Evolutionary conservation across 2,888 invertebrate genomes (phyloP), one percentile per base, ranked within the genome.

Genomic region (Eupithecia pulchellata): DNA sequence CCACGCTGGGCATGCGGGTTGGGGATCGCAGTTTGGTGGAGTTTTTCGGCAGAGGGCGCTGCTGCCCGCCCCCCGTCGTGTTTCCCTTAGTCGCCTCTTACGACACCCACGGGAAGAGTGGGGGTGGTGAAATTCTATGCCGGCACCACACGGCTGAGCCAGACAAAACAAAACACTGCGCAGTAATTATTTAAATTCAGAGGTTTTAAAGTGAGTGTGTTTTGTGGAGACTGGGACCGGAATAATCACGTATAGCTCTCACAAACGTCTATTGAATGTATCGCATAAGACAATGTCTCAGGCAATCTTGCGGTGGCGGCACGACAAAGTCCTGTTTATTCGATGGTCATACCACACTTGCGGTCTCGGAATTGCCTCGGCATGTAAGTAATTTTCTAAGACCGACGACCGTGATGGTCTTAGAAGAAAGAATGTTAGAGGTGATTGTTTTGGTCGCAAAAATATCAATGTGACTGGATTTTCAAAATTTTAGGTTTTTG

Each of bases 311-410:
- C 81, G 93, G 93, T 86, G 89, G 91, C 89, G 90, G 88, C 80
- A 80, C 85, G 84, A 86, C 90, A 89, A 91, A 91, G 86, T 87
- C 82, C 84, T 82, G 89, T 92, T 89, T 91, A 91, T 92, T 90
- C 90, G 89, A 86, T 79, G 89, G 84, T 85, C 87, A 87, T 87
- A 86, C 88, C 85, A 79, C 80, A 82, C 86, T 89, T 93, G 93
- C 89, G 93, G 93, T 94, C 82, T 74, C 86, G 82, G 85, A 88
- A 93, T 92, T 92, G 90, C 90, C 82, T 89, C 77, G 84, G 86
- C 90, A 86, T 93, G 92, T 92, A 92, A 91, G 91, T 92, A 90
- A 93, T 93, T 91, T 92, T 92, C 93, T 92, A 93, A 92, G 82
- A 83, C 86, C 86, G 81, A 84, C 47, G 68, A 36, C 68, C 66